phyloP scores from a whole-genome alignment of 2,113 vertebrate genomes.

The Psammodynastes pulverulentus region DNA sequence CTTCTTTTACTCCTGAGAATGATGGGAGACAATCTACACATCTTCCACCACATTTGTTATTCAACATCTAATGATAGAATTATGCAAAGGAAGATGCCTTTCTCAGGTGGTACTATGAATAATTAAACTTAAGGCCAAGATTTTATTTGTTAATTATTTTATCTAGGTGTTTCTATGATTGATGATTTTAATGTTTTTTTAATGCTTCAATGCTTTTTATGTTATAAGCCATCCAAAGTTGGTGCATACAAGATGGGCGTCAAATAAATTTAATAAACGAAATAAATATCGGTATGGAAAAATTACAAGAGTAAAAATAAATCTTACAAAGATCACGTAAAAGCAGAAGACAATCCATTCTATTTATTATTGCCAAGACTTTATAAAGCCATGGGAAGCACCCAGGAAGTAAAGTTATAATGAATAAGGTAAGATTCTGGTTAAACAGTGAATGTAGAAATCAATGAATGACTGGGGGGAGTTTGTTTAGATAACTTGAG shows the following conservation, averaged over 20 bases:
- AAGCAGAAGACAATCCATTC: slow-evolving; percentile 42
- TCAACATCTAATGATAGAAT: background rate
- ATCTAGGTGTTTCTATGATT: background rate
- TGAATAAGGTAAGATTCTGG: slow-evolving; percentile 48
- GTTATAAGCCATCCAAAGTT: too few species aligned
- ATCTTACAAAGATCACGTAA: slow-evolving; percentile 3
- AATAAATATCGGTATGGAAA: background rate
- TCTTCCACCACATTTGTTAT: background rate
- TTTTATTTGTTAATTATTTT: background rate
- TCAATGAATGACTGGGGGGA: slow-evolving; percentile 51
- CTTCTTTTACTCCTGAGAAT: background rate
- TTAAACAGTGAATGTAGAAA: slow-evolving; percentile 49
- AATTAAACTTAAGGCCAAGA: background rate
- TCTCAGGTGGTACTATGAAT: background rate
- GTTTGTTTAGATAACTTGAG: slow-evolving; percentile 53
- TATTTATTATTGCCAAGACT: slow-evolving; percentile 42
- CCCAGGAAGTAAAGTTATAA: slow-evolving; percentile 23
- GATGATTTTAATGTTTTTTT: too few species aligned
- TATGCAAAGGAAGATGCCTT: background rate
- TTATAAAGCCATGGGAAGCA: slow-evolving; percentile 35
- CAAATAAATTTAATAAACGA: background rate
- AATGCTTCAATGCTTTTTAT: too few species aligned
- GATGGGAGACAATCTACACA: background rate
- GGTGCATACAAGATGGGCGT: background rate
- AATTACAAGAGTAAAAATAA: background rate